A percentile compares a stretch with the other conserved stretches of the same genome.
These are phyloP conservation scores for Cyanistes caeruleus DNA, from an alignment of 2,113 vertebrate species.

Conservation along the genomic window DNA sequence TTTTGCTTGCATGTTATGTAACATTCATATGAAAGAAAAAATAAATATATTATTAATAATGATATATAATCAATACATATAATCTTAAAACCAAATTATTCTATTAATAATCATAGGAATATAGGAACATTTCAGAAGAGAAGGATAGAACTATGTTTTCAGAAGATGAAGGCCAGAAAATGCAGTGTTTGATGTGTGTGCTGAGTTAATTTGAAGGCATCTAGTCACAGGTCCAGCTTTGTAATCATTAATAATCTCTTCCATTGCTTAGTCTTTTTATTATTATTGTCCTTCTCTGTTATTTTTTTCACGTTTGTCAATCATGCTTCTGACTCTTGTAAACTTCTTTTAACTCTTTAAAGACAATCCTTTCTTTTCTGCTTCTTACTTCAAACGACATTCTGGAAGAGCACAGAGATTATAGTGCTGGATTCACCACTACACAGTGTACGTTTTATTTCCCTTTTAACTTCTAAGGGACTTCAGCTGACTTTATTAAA, in stretches of 20 bases:
- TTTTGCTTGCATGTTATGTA: rapidly evolving
- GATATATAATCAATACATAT: background rate
- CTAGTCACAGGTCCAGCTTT: background rate
- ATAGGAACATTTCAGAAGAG: background rate
- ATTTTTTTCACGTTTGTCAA: background rate
- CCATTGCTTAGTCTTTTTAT: background rate
- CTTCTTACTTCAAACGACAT: background rate
- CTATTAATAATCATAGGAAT: background rate
- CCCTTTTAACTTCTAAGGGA: background rate
- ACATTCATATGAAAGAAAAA: background rate
- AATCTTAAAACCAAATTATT: background rate
- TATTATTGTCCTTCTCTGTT: background rate
- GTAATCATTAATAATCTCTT: background rate
- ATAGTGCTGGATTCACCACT: background rate
- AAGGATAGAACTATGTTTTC: background rate
- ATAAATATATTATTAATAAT: background rate
- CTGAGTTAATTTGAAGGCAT: background rate
- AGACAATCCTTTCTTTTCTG: background rate
- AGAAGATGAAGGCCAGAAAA: background rate
- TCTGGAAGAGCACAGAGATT: background rate
- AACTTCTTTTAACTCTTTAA: background rate
- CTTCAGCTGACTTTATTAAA: background rate
- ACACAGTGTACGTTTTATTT: background rate
- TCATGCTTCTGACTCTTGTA: background rate
- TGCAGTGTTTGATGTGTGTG: background rate